These are phyloP conservation scores for Marmota flaviventris DNA, from an alignment of 2,113 vertebrate genomes.

Conservation along the genomic window DNA sequence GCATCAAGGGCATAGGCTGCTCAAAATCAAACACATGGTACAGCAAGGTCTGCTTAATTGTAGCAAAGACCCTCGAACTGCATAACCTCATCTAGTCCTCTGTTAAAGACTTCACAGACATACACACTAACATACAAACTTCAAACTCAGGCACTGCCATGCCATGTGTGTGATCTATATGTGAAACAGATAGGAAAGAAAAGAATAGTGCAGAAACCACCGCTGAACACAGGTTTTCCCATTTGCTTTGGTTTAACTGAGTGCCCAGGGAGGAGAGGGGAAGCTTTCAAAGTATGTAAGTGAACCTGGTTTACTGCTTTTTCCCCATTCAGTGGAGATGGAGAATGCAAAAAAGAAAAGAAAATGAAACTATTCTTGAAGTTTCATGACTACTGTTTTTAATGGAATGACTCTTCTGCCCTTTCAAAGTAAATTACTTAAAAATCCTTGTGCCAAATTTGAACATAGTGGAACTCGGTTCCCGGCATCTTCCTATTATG, in stretches of 20 bases:
- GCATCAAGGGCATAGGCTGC: conserved; percentile 43
- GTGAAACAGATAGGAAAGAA: not conserved
- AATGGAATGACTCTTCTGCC: conserved; percentile 18
- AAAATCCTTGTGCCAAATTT: conserved; percentile 22
- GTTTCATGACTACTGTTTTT: conserved; percentile 1
- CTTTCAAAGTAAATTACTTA: conserved; percentile 58
- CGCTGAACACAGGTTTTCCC: not conserved
- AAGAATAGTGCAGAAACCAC: not conserved
- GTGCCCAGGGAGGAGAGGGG: not conserved
- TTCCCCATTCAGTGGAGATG: not conserved
- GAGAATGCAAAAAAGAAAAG: not conserved
- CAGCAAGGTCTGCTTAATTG: not conserved
- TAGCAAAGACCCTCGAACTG: not conserved
- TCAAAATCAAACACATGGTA: not conserved
- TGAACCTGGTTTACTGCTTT: not conserved
- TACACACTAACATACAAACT: not conserved
- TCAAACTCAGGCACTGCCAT: not conserved
- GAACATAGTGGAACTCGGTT: not conserved
- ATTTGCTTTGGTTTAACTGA: not conserved
- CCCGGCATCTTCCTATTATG: not conserved
- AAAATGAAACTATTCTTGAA: conserved; percentile 29
- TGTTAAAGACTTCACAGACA: conserved; percentile 22
- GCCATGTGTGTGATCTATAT: not conserved
- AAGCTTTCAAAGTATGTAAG: not conserved
- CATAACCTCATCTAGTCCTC: not conserved